Percentiles rank a stretch among this genome's conserved stretches.
These are phyloP conservation scores for Syrista parreyssii DNA, from an alignment of 2,888 invertebrate genomes.

Conservation along the genomic window DNA sequence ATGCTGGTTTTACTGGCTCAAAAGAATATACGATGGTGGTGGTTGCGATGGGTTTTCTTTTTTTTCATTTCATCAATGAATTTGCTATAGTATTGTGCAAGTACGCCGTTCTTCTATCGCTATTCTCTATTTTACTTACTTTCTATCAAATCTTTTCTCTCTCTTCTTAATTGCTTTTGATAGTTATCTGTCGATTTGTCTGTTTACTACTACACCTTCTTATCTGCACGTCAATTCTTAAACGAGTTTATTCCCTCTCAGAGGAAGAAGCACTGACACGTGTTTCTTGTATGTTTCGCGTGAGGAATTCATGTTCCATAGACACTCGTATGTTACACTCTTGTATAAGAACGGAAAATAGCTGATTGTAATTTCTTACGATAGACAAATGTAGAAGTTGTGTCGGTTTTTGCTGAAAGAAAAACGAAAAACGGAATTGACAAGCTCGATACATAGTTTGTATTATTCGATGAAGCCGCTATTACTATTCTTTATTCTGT, in stretches of 20 bases:
- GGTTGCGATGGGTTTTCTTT: conserved; percentile 40
- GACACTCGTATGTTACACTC: neutral
- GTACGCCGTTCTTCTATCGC: conserved; percentile 35
- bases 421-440: conserved; percentile 15
- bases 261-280: too few species aligned
- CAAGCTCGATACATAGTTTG: conserved; percentile 28
- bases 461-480: conserved; percentile 17
- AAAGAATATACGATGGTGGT: conserved; percentile 46
- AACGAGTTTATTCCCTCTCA: neutral
- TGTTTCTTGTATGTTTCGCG: neutral
- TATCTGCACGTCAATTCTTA: conserved; percentile 23
- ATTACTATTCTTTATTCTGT: conserved; percentile 7
- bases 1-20: neutral
- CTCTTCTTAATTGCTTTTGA: conserved; percentile 8
- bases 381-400: neutral
- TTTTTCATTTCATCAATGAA: conserved; percentile 24
- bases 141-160: conserved; percentile 19
- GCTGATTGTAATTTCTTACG: neutral
- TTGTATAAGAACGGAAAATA: neutral
- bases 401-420: too few species aligned
- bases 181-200: neutral
- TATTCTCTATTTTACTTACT: conserved; percentile 35
- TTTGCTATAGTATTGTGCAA: conserved; percentile 46
- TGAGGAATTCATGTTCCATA: neutral
- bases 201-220: conserved; percentile 20